Evolutionary conservation across 2,113 vertebrate genomes (phyloP).

Genomic region (Megaleporinus macrocephalus): DNA sequence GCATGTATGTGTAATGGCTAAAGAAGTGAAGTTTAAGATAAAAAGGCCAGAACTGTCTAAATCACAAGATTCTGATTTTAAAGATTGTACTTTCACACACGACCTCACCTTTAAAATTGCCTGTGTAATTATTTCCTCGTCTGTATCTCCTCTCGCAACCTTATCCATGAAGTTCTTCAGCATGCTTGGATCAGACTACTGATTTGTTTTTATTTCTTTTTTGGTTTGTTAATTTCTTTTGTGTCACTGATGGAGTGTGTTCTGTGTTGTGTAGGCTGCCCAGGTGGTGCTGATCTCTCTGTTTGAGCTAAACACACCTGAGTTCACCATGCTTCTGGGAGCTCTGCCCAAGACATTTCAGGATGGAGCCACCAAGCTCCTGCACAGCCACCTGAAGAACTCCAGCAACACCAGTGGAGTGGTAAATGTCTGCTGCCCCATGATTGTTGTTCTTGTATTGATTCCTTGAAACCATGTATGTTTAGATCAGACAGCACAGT

Average conservation of each 20-base stretch:
- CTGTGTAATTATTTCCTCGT: background rate
- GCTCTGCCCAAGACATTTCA: conserved; percentile 99
- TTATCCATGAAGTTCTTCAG: background rate
- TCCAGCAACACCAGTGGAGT: conserved; percentile 89
- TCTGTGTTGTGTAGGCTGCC: conserved; percentile 81
- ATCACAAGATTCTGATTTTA: background rate
- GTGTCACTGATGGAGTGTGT: background rate
- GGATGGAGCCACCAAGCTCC: conserved; percentile 97
- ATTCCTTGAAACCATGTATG: no score
- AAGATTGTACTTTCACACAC: background rate
- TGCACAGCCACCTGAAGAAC: conserved; percentile 98
- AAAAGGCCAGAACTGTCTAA: background rate
- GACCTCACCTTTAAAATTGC: background rate
- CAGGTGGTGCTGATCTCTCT: conserved; percentile 96
- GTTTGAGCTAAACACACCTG: conserved; percentile 97
- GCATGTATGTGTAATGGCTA: conserved; percentile 66
- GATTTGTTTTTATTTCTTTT: no score
- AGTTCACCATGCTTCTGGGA: conserved; percentile 99
- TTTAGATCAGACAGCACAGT: no score
- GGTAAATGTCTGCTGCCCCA: conserved; percentile 73
- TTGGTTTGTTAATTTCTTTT: no score
- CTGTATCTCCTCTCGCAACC: conserved; percentile 10
- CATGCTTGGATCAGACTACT: background rate
- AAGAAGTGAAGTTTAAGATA: background rate
- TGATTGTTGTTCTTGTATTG: no score